Evolutionary conservation across 2,113 vertebrate species (phyloP).

Genomic region (Lycocorax pyrrhopterus): DNA sequence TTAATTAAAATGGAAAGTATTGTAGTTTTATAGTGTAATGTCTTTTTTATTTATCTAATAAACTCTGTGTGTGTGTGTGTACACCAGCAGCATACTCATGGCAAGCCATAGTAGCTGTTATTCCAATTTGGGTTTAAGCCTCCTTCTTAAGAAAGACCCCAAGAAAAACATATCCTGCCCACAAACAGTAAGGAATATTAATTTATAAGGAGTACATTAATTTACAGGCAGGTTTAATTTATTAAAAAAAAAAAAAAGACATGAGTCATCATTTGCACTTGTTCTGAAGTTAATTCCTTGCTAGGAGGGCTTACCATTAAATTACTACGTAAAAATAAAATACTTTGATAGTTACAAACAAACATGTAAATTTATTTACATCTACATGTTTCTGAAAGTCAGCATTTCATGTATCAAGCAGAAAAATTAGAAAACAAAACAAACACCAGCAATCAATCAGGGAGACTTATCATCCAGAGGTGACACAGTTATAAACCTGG

Average conservation of each 20-base stretch:
- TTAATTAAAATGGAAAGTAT: neutral
- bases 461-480: neutral
- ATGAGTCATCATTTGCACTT: neutral
- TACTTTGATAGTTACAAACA: neutral
- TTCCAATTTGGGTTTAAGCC: neutral
- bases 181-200: rapidly evolving
- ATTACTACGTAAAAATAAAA: neutral
- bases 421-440: neutral
- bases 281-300: neutral
- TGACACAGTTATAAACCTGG: neutral
- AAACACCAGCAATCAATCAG: neutral
- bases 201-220: neutral
- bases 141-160: neutral
- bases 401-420: neutral
- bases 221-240: neutral
- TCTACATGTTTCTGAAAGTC: neutral
- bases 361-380: neutral
- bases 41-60: neutral
- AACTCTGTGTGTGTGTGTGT: rapidly evolving
- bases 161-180: neutral
- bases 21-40: rapidly evolving
- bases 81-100: neutral
- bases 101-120: neutral
- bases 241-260: neutral
- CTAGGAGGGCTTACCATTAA: neutral